Conservation (phyloP, 1,140 invertebrate species). For the Bombus waltoni region DNA sequence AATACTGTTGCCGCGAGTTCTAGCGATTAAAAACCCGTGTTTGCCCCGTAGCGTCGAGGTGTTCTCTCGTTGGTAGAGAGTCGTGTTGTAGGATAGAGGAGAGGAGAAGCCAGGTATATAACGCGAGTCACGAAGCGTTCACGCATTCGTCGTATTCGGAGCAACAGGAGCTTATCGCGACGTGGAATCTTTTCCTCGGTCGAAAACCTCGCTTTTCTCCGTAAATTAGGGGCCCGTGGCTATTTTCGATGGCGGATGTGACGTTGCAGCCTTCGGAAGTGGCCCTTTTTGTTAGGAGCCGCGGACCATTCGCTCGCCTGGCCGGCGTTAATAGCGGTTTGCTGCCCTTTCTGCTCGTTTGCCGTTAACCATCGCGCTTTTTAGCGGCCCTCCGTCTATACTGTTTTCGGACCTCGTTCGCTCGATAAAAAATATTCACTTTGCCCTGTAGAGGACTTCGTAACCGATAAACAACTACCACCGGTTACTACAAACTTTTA, state of each 20-base stretch:
- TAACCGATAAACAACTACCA: neutral
- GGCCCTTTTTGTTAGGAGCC: conserved; percentile 65
- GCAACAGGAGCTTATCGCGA: conserved; percentile 45
- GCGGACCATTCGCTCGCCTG: conserved; percentile 42
- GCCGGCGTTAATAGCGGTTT: conserved; percentile 57
- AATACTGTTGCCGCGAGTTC: conserved; percentile 41
- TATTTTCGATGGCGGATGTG: conserved; percentile 71
- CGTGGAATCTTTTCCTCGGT: conserved; percentile 50
- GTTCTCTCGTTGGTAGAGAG: neutral
- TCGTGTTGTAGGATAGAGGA: neutral
- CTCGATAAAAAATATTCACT: conserved; percentile 38
- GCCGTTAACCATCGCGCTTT: conserved; percentile 45
- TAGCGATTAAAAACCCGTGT: conserved; percentile 28
- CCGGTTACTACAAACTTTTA: neutral
- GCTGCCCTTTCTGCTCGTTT: conserved; percentile 35
- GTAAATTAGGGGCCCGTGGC: conserved; percentile 70
- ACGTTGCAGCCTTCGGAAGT: conserved; percentile 71
- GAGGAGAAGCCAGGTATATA: neutral
- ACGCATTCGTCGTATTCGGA: conserved; percentile 36
- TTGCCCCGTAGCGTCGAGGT: neutral
- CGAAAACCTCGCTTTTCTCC: conserved; percentile 69
- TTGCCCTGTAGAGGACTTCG: neutral
- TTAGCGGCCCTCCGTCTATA: neutral
- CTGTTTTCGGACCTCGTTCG: neutral
- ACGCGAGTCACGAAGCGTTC: conserved; percentile 45